Evolutionary conservation across 2,888 invertebrate genomes (phyloP), one percentile per base, ranked within the genome.

Genomic region (Apocheima hispidaria): DNA sequence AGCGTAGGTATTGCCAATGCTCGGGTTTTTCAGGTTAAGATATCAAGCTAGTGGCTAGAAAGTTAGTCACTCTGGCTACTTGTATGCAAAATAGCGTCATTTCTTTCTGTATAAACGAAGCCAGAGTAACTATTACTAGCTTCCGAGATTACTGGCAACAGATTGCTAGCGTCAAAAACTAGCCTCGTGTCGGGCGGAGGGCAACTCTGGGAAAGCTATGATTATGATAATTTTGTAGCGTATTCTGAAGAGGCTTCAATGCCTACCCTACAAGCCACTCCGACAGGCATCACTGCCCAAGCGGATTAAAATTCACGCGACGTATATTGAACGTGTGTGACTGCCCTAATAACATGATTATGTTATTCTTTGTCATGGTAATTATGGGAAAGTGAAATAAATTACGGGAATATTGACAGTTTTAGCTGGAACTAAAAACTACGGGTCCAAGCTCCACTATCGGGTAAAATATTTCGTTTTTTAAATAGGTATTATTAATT

Each of bases 271-370:
- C 48, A 57, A 51, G 44, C 48, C 14, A 35, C 48, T 36, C 33
- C 53, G 41, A 48, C 62, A 36, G 49, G 50, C 53, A 21, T 30
- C 44, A 38, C 48, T 53, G 52, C 53, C 40, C 36, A 5, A 44
- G 18, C 46, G 53, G 56, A 64, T 64, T 60, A 59, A 64, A 60
- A 64, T 60, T 64, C 60, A 56, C 23, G 36, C 38, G 49, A 57
- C 59, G 59, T 59, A 43, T 48, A 51, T 38, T 54, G 49, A 55
- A 51, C 59, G 55, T 56, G 52, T 59, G 59, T 55, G 38, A 56
- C 59, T 60, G 59, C 36, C 52, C 56, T 63, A 62, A 60, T 63
- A 55, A 46, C 56, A 44, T 51, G 46, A 23, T 51, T 52, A 49
- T 48, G 35, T 38, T 51, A 6, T 36, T 38, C 26, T 38, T 63